These are phyloP conservation scores for Scaptomyza pallida DNA, from an alignment of 1,140 invertebrate genomes.

Conservation along the genomic window DNA sequence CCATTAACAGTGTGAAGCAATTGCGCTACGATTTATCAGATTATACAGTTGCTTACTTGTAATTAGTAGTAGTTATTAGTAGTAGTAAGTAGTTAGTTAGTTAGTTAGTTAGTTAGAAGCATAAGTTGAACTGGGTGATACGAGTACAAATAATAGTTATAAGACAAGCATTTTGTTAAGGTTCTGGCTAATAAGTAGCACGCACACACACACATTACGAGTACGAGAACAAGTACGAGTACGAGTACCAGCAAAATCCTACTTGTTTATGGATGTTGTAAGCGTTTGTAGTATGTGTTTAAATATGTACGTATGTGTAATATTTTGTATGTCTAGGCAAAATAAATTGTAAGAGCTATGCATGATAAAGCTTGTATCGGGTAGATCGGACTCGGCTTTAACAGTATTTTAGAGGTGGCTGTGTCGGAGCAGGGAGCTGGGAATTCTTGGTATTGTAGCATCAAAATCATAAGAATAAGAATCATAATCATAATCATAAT, in stretches of 20 bases:
- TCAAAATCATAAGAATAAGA: conserved; percentile 8
- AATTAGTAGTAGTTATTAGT: not conserved
- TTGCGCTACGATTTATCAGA: conserved; percentile 42
- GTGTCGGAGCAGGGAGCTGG: not conserved
- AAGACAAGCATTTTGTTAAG: conserved; percentile 40
- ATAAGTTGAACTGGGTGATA: conserved; percentile 33
- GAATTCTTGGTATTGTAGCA: conserved; percentile 2
- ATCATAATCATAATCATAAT: conserved; percentile 3
- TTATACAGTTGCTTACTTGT: conserved; percentile 22
- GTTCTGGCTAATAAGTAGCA: conserved; percentile 13
- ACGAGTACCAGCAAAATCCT: conserved; percentile 40
- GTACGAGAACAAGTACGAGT: conserved; percentile 16
- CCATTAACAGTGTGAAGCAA: conserved; percentile 45
- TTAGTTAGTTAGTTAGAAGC: not conserved
- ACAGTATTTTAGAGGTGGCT: not conserved
- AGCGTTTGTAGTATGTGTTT: conserved; percentile 1
- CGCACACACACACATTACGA: conserved; percentile 6
- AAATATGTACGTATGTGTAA: not conserved
- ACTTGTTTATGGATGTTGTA: conserved; percentile 15
- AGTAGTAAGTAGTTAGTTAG: conserved; percentile 1
- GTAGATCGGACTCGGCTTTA: conserved; percentile 31
- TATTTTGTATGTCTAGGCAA: conserved; percentile 32
- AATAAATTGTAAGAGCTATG: conserved; percentile 42
- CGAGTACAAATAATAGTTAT: conserved; percentile 46
- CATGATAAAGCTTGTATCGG: conserved; percentile 33